phyloP scores from a whole-genome alignment of 2,797 vertebrate species.

The Lerista edwardsae region DNA sequence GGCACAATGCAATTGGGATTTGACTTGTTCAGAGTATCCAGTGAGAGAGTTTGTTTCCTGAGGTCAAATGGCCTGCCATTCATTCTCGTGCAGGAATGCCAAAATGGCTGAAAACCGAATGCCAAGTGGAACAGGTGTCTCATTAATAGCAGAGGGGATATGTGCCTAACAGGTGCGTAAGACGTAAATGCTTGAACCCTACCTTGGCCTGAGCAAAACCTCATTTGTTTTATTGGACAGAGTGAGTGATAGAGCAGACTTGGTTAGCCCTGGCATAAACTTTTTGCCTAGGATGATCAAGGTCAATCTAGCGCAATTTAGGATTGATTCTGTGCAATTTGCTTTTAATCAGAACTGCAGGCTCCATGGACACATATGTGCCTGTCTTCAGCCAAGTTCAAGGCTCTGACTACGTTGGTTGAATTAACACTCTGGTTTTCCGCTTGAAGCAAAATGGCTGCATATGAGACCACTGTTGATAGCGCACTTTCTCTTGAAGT shows the following conservation, averaged over 20 bases:
- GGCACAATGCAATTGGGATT: background rate
- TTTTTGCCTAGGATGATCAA: conserved; percentile 34
- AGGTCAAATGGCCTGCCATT: background rate
- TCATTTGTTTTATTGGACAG: conserved; percentile 22
- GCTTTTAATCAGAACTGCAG: conserved; percentile 45
- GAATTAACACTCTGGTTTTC: conserved; percentile 33
- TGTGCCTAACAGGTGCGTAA: background rate
- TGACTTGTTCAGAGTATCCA: background rate
- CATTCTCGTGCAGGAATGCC: background rate
- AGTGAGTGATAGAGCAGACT: background rate
- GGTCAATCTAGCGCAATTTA: background rate
- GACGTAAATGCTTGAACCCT: background rate
- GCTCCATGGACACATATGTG: conserved; percentile 25
- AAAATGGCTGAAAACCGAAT: background rate
- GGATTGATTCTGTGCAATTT: background rate
- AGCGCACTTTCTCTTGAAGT: conserved; percentile 57
- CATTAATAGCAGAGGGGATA: conserved; percentile 20
- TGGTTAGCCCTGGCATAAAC: background rate
- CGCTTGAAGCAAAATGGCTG: conserved; percentile 30
- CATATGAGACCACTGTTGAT: conserved; percentile 19
- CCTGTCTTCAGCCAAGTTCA: conserved; percentile 43
- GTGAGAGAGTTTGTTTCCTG: background rate
- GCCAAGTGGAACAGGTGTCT: background rate
- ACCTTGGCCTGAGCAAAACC: background rate
- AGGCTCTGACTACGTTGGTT: conserved; percentile 29